Evolutionary conservation across 2,113 vertebrate species (phyloP).

Genomic region (Hassar affinis): DNA sequence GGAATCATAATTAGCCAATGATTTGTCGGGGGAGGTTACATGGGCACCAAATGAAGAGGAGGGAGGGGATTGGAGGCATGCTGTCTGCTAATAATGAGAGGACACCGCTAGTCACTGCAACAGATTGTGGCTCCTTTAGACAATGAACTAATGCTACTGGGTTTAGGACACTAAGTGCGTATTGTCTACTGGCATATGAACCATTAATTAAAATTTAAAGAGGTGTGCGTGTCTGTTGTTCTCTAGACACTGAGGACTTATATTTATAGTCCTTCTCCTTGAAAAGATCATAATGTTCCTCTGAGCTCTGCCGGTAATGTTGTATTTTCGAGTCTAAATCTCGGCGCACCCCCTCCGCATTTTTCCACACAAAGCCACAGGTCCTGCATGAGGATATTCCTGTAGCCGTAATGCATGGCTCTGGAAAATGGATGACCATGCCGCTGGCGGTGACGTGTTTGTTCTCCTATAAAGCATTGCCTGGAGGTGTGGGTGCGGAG

Average conservation of each 20-base stretch:
- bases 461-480: slow-evolving; percentile 80
- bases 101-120: slow-evolving; percentile 42
- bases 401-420: slow-evolving; percentile 43
- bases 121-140: slow-evolving; percentile 51
- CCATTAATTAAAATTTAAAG: slow-evolving; percentile 42
- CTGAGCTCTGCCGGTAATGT: not conserved
- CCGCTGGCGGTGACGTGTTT: slow-evolving; percentile 71
- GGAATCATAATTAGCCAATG: slow-evolving; percentile 91
- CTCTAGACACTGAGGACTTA: not conserved
- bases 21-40: slow-evolving; percentile 64
- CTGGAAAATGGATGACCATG: slow-evolving; percentile 73
- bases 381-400: slow-evolving; percentile 50
- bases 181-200: slow-evolving; percentile 51
- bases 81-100: slow-evolving; percentile 51
- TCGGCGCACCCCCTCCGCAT: not conserved
- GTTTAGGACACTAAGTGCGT: slow-evolving; percentile 43
- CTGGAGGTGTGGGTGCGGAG: slow-evolving; percentile 66
- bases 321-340: not conserved
- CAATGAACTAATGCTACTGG: slow-evolving; percentile 52
- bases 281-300: slow-evolving; percentile 11
- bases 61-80: slow-evolving; percentile 51
- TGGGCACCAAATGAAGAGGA: slow-evolving; percentile 52
- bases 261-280: slow-evolving; percentile 23
- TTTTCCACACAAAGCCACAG: slow-evolving; percentile 35
- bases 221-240: not conserved